A percentile compares a stretch with the other conserved stretches of the same genome.
phyloP scores from a whole-genome alignment of 2,797 vertebrate genomes.

The Sebastes umbrosus region DNA sequence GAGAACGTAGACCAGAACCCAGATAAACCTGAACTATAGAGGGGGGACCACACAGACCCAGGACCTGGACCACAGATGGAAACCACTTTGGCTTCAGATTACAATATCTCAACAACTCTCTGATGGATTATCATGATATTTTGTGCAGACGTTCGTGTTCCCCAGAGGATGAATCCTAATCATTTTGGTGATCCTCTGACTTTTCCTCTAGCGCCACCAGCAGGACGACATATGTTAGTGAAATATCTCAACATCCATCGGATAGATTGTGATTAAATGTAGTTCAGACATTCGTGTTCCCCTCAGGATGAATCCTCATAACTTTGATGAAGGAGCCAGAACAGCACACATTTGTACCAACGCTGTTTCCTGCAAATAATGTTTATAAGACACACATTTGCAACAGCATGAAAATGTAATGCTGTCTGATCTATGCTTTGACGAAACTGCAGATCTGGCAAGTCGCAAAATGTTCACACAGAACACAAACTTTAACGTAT shows the following conservation, averaged over 20 bases:
- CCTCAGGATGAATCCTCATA: neutral
- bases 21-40: neutral
- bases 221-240: neutral
- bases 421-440: too few species aligned
- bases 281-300: neutral
- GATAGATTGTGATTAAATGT: neutral
- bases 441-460: too few species aligned
- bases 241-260: too few species aligned
- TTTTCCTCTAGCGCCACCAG: neutral
- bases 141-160: neutral
- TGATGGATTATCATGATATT: too few species aligned
- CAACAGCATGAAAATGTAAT: too few species aligned
- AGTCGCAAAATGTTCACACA: too few species aligned
- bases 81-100: neutral
- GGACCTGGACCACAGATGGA: neutral
- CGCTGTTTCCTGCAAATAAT: too few species aligned
- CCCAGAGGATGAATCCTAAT: neutral
- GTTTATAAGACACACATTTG: too few species aligned
- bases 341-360: too few species aligned
- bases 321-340: too few species aligned
- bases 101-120: too few species aligned
- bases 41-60: neutral
- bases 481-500: too few species aligned
- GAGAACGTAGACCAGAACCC: neutral
- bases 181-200: neutral